Evolutionary conservation across 2,797 vertebrate species (phyloP), one percentile per base, ranked within the genome.

Genomic region (Myotis planiceps): DNA sequence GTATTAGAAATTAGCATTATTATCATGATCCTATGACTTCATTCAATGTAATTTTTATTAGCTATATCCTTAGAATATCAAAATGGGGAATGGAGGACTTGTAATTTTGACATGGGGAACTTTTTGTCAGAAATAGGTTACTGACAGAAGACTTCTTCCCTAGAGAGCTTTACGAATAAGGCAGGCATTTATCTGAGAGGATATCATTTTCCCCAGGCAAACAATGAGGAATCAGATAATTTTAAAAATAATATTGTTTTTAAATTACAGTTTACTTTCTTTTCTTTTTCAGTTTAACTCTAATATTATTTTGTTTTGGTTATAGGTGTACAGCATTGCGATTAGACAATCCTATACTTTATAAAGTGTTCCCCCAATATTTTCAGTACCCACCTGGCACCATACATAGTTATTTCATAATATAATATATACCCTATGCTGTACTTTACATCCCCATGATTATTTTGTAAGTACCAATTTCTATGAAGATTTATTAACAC

Each of bases 161-260:
- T 29, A 27, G 47, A 66, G 25, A 92, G 19, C 1, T 72, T 76
- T 92, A 71, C 5, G 6, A 71, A 80, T 53, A 92, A 71, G 34
- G 5, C 39, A 92, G 37, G 66, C 27, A 69, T 51, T 85, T 88
- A 80, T 69, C 58, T 45, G 55, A 78, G 42, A 76, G 23, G 9
- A 68, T 89, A 65, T 85, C 29, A 42, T 88, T 95, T 91, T 86
- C 37, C 74, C 47, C 66, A 81, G 79, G 25, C 51, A 93, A 88
- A 66, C 14, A 66, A 9, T 4, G 9, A 68, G 19, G 27, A 79
- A 85, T 88, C 21, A 89, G 51, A 65, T 95, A 25, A 63, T 89
- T 95, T 19, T 86, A 76, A 72, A 68, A 68, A 68, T 23, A 21
- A 34, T 55, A 23, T 23, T 53, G 51, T 34, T 66, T 34, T 66